phyloP scores from a whole-genome alignment of 2,797 vertebrate species.

The Onychomys leucogaster region DNA sequence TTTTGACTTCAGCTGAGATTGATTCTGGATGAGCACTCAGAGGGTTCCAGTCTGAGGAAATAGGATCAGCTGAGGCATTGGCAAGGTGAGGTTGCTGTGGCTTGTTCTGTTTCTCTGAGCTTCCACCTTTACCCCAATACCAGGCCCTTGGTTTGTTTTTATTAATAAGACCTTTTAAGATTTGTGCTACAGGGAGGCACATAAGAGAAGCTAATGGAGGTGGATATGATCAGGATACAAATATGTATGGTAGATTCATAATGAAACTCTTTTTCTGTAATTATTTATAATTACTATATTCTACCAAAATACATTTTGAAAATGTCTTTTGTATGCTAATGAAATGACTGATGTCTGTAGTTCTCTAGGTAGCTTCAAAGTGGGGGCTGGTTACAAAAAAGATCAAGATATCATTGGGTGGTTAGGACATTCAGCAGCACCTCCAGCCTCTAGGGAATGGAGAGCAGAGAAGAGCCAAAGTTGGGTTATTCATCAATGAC shows the following conservation, averaged over 20 bases:
- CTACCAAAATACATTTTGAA: not conserved
- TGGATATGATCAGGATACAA: not conserved
- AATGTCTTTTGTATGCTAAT: not conserved
- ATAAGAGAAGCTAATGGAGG: not conserved
- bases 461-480: not conserved
- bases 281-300: not conserved
- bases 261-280: not conserved
- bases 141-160: too few species aligned
- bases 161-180: too few species aligned
- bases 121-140: too few species aligned
- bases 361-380: not conserved
- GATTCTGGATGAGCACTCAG: too few species aligned
- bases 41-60: too few species aligned
- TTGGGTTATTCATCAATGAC: not conserved
- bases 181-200: not conserved
- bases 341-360: not conserved
- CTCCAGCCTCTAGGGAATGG: not conserved
- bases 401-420: not conserved
- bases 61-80: too few species aligned
- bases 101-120: too few species aligned
- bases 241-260: not conserved
- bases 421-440: not conserved
- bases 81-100: too few species aligned
- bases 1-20: too few species aligned
- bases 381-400: not conserved